phyloP scores from a whole-genome alignment of 2,797 vertebrate genomes.

The Sebastes itinus region DNA sequence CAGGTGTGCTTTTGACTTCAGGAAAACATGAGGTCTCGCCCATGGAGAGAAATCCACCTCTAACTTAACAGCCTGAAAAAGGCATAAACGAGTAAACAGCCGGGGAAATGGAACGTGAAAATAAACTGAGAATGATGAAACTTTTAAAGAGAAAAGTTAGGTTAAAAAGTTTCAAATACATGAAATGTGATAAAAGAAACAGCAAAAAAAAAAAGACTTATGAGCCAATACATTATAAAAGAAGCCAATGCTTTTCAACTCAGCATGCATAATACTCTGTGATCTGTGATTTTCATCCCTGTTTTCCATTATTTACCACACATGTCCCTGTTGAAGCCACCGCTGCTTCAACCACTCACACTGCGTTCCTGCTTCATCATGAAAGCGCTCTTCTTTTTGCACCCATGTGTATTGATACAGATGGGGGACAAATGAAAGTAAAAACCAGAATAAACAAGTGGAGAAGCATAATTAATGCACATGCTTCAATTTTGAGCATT shows the following conservation, averaged over 20 bases:
- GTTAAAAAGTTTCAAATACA: conserved; percentile 14
- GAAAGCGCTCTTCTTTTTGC: conserved; percentile 9
- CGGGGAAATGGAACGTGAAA: neutral
- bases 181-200: neutral
- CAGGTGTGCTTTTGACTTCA: neutral
- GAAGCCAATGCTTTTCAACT: conserved; percentile 21
- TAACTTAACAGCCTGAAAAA: neutral
- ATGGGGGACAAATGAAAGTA: neutral
- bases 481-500: neutral
- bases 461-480: neutral
- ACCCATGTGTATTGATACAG: neutral
- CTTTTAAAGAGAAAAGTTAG: neutral
- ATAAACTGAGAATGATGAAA: neutral
- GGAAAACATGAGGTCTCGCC: neutral
- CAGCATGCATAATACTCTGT: conserved; percentile 14
- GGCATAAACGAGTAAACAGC: neutral
- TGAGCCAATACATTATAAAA: conserved; percentile 31
- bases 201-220: neutral
- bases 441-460: neutral
- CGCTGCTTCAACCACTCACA: conserved; percentile 1
- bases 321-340: conserved; percentile 24
- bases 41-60: neutral
- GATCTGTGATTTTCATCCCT: conserved; percentile 29
- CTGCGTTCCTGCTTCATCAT: conserved; percentile 19
- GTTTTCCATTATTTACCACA: conserved; percentile 51